These are phyloP conservation scores for Kryptolebias ocellatus DNA, from an alignment of 2,797 vertebrate genomes.

Conservation along the genomic window DNA sequence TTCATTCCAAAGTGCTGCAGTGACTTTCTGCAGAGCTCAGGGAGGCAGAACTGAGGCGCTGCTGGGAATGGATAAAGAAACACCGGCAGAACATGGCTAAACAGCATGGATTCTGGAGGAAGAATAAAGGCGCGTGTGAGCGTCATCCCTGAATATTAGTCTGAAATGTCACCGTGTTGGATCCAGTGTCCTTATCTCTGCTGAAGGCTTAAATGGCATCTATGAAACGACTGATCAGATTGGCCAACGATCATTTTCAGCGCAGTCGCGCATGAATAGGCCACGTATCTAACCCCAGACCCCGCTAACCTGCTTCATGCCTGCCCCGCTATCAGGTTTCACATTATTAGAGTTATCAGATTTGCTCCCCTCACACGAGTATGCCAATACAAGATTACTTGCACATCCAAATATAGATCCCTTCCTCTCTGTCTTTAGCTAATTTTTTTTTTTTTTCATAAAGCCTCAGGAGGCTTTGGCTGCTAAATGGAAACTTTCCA, in stretches of 20 bases:
- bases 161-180: background rate
- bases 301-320: slow-evolving; percentile 19
- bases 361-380: slow-evolving; percentile 35
- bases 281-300: slow-evolving; percentile 2
- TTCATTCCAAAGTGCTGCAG: slow-evolving; percentile 63
- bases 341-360: slow-evolving; percentile 43
- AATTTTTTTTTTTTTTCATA: slow-evolving; percentile 39
- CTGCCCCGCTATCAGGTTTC: slow-evolving; percentile 27
- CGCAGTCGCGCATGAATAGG: background rate
- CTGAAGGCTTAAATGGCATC: background rate
- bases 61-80: slow-evolving; percentile 39
- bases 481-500: slow-evolving; percentile 47
- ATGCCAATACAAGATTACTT: slow-evolving; percentile 54
- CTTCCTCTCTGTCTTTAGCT: slow-evolving; percentile 39
- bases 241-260: slow-evolving; percentile 3
- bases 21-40: slow-evolving; percentile 73
- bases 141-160: no score
- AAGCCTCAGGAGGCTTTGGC: slow-evolving; percentile 53
- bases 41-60: slow-evolving; percentile 49
- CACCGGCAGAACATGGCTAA: slow-evolving; percentile 33
- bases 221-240: background rate
- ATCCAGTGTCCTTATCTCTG: background rate
- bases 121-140: background rate
- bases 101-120: background rate
- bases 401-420: slow-evolving; percentile 60